Evolutionary conservation across 2,113 vertebrate species (phyloP), one percentile per base, ranked within the genome.

Genomic region (Cinclus cinclus): DNA sequence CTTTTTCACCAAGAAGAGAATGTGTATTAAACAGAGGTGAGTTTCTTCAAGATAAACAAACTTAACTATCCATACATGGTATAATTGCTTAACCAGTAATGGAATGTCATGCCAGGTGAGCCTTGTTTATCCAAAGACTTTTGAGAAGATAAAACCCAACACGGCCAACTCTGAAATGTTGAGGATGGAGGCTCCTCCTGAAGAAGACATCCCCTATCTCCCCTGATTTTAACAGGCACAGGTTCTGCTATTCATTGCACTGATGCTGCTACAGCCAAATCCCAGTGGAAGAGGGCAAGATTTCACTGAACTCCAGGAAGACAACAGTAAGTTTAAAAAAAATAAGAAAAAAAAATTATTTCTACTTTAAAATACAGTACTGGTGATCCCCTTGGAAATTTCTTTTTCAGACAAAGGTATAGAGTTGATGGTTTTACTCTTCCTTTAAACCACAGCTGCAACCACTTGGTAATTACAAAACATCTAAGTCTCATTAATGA

Each of bases 261-360:
- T 95, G 95, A 35, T n/a, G 62, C 60, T 90, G 83, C 90, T 85
- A 82, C 60, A 97, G 80, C 70, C 92, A 97, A 93, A 91, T 28
- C 55, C 70, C 74, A 86, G 42, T 3, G 78, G 44, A 68, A 83
- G 19, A 47, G 22, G 33, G 31, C 25, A 46, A 20, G 4, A 52
- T 28, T 9, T 24, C 88, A 87, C 25, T 30, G 24, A 2, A 62
- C 7, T 55, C 23, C 39, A 76, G n/a, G 56, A 65, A 87, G 41
- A 89, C 30, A 88, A 62, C 15, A 59, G 1, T 23, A 50, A 73
- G 2, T 83, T 83, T 35, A 46, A 8, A 33, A 68, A 78, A 69
- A 70, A 55, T 5, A 76, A 55, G 14, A 7, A 46, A 25, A n/a
- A 6, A 25, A 16, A 2, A 24, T 55, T 44, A 69, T 63, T 71